Percentiles rank a stretch among this genome's conserved stretches.
Evolutionary conservation across 2,797 vertebrate genomes (phyloP).

Genomic region (Geotrypetes seraphini): DNA sequence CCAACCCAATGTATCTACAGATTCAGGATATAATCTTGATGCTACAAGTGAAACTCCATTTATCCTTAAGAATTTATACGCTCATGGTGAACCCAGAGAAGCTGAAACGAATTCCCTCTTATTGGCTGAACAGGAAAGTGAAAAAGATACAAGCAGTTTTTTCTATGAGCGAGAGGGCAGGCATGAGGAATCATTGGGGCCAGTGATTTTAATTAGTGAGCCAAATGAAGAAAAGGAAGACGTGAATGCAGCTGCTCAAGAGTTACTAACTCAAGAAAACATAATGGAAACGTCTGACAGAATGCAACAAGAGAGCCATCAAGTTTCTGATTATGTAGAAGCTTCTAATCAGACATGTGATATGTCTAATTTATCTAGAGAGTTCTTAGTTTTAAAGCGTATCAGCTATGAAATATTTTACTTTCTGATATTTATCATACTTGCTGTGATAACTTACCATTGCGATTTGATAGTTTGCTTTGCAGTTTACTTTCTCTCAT

Average conservation of each 20-base stretch:
- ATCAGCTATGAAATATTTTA: conserved; percentile 58
- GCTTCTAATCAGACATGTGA: conserved; percentile 26
- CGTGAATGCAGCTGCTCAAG: conserved; percentile 35
- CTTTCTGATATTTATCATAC: conserved; percentile 62
- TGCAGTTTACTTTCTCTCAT: conserved; percentile 68
- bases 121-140: conserved; percentile 10
- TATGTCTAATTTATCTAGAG: conserved; percentile 9
- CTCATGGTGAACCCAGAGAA: conserved; percentile 14
- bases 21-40: conserved; percentile 16
- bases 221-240: conserved; percentile 22
- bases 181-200: conserved; percentile 14
- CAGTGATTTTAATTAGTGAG: conserved; percentile 36
- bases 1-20: conserved; percentile 8
- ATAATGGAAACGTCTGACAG: conserved; percentile 10
- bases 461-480: conserved; percentile 76
- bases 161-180: conserved; percentile 19
- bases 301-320: conserved; percentile 14
- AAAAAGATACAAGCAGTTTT: conserved; percentile 6
- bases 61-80: conserved; percentile 8
- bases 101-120: conserved; percentile 11
- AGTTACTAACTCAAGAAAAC: conserved; percentile 10
- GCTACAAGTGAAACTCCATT: conserved; percentile 6
- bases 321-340: conserved; percentile 28
- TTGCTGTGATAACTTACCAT: conserved; percentile 65
- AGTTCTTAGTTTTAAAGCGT: conserved; percentile 51